A percentile compares a stretch with the other conserved stretches of the same genome.
Evolutionary conservation across 2,113 vertebrate genomes (phyloP).

Genomic region (Datnioides undecimradiatus): DNA sequence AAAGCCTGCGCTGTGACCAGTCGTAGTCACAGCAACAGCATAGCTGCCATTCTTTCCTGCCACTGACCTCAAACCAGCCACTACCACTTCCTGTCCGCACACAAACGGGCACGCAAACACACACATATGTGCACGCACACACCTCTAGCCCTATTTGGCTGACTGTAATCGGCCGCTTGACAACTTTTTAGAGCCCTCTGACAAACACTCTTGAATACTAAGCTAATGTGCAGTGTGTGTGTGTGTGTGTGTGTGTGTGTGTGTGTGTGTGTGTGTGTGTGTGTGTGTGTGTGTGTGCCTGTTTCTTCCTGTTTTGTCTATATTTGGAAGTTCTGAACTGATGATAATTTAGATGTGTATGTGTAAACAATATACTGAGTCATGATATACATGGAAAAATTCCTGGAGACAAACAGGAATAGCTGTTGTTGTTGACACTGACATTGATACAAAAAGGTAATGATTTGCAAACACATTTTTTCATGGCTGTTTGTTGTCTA

Average conservation of each 20-base stretch:
- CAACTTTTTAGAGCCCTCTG: constrained; percentile 55
- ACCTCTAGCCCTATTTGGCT: constrained; percentile 50
- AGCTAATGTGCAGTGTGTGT: constrained; percentile 13
- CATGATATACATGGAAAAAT: background rate
- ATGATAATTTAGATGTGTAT: constrained; percentile 14
- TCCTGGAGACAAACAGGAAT: background rate
- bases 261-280: constrained; percentile 21
- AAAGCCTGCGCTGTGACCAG: constrained; percentile 79
- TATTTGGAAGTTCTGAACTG: constrained; percentile 36
- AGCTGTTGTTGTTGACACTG: background rate
- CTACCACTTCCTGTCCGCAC: constrained; percentile 82
- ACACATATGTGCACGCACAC: constrained; percentile 49
- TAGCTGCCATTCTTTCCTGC: constrained; percentile 86
- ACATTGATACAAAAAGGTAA: background rate
- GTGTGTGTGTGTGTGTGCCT: constrained; percentile 8
- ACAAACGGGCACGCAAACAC: constrained; percentile 50
- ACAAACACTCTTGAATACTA: constrained; percentile 30
- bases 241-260: constrained; percentile 12
- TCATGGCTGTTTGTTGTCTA: background rate
- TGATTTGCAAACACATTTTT: background rate
- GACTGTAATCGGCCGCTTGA: constrained; percentile 64
- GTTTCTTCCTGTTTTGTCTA: constrained; percentile 42
- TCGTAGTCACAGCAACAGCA: constrained; percentile 81
- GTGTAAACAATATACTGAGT: background rate
- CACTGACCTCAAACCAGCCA: constrained; percentile 83